phyloP scores from a whole-genome alignment of 2,113 vertebrate genomes.

The Vulpes ferrilata region DNA sequence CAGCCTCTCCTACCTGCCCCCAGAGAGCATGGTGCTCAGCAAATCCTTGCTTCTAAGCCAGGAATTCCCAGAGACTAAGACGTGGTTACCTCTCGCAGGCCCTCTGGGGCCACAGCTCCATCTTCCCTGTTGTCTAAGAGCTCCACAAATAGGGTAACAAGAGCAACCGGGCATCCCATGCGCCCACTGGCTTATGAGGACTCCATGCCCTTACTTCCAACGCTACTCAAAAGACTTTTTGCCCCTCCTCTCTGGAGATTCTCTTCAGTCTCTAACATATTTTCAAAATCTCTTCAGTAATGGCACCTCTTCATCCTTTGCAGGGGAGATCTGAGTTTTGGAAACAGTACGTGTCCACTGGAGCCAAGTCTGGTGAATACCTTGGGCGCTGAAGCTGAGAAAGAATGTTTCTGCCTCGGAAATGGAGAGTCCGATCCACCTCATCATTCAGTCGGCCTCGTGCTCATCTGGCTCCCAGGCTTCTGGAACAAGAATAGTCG shows the following conservation, averaged over 20 bases:
- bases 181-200: background rate
- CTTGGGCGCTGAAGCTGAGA: background rate
- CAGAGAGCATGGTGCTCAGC: background rate
- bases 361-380: constrained; percentile 47
- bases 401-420: constrained; percentile 16
- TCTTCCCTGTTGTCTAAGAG: background rate
- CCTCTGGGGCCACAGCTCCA: background rate
- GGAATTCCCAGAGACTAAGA: background rate
- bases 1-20: background rate
- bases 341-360: constrained; percentile 29
- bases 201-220: accelerated
- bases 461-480: constrained; percentile 66
- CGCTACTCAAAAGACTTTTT: background rate
- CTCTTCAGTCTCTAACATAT: background rate
- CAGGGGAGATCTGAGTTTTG: background rate
- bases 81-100: background rate
- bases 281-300: constrained; percentile 29
- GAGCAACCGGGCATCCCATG: background rate
- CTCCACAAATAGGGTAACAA: background rate
- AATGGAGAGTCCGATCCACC: background rate
- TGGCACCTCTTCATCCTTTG: background rate
- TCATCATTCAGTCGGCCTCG: background rate
- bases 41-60: constrained; percentile 19
- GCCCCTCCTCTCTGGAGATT: background rate
- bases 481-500: constrained; percentile 53